Base-by-base conservation (phyloP, 2,113 vertebrate species). In the Salvelinus namaycush region DNA sequence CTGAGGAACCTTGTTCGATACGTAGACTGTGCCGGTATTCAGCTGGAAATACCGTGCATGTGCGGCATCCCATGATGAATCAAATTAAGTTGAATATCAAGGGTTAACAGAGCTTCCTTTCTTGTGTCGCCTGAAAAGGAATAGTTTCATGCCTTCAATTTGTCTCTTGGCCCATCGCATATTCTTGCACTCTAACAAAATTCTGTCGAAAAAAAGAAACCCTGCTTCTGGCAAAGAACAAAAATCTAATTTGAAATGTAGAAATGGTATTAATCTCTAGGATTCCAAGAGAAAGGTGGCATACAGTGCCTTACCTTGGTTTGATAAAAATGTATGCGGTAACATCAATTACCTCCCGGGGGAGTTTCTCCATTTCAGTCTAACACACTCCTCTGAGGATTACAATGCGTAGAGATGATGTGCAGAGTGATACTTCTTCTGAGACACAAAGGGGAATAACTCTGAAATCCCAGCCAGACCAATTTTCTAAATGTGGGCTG, bases 61-160 rank as follows among this genome's bases (percentile, higher is more conserved):
- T 39, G 27, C 66, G 2, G 2, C 27, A 13, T 34, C 29, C 18
- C 20, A 82, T 91, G 92, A 91, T 92, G 90, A 89, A 92, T 92
- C 90, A 90, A 89, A 90, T 93, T 87, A 89, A 90, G 86, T 91
- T 88, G 85, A 91, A 90, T 90, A 87, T 91, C 89, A 91, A 86
- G 70, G 78, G 78, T 75, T 86, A 90, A 92, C 89, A 84, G 76
- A 87, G 83, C 74, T 80, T 82, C 84, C 80, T 84, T 87, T 89
- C 88, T 90, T 79, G 12, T 74, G 20, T 81, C 80, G 84, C 84
- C 87, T 78, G 79, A 88, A 88, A 91, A 88, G 78, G 78, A 90
- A 88, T 83, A 87, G 75, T 82, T 87, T 78, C 81, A 81, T 76
- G 79, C 74, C 78, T 85, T 76, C 84, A 85, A 88, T 93, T 90